These are phyloP conservation scores for Neopelma chrysocephalum DNA, from an alignment of 2,797 vertebrate species.

Conservation along the genomic window DNA sequence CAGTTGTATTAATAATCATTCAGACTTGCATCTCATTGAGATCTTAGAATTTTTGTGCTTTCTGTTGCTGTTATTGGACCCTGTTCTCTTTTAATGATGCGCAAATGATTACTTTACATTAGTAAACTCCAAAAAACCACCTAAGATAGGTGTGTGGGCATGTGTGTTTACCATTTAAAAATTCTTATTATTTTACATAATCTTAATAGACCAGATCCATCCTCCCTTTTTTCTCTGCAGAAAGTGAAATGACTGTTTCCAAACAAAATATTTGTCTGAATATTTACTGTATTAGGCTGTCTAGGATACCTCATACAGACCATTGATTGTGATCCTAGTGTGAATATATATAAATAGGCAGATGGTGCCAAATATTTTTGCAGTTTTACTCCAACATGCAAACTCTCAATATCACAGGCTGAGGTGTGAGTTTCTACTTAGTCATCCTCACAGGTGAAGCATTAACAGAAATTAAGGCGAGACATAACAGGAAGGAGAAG, in stretches of 20 bases:
- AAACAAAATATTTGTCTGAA: background rate
- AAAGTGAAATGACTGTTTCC: background rate
- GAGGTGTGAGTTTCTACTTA: background rate
- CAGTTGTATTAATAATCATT: background rate
- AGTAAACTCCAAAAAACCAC: background rate
- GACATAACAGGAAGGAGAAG: background rate
- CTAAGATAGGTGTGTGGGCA: background rate
- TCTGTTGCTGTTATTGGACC: background rate
- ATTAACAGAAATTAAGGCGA: background rate
- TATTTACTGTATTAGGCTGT: background rate
- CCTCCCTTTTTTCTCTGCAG: background rate
- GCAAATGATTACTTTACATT: background rate
- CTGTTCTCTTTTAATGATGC: background rate
- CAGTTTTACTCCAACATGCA: background rate
- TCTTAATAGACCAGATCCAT: background rate
- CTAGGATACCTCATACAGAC: background rate
- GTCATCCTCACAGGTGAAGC: background rate
- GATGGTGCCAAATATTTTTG: background rate
- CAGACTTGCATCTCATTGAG: background rate
- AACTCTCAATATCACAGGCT: background rate
- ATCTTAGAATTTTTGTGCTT: background rate
- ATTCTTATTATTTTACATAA: background rate
- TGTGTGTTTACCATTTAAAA: background rate
- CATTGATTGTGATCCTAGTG: background rate
- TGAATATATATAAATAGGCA: background rate